Evolutionary conservation across 1,140 invertebrate genomes (phyloP), one percentile per base, ranked within the genome.

Genomic region (Eumaeus atala): DNA sequence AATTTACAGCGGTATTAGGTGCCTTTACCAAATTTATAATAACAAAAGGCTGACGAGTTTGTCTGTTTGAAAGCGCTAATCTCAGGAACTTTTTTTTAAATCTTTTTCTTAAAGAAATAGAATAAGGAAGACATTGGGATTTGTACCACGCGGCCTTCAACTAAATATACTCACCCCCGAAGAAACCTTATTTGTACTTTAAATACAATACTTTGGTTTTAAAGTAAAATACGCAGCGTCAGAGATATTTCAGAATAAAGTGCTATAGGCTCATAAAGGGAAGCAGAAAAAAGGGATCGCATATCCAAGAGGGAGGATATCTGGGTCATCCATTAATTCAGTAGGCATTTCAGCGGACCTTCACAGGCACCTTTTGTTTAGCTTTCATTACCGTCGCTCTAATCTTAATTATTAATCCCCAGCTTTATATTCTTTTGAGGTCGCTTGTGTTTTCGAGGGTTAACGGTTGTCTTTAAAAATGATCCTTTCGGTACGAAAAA

Each of bases 401-500:
- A 59, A 59, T 59, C 58, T 59, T 59, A 59, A 55, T 59, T 58
- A 35, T 47, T 54, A 53, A 58, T 58, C 56, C 56, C 48, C 51
- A 44, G 35, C 28, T 40, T 35, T 48, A 54, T 54, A 47, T 51
- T 58, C 47, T 28, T 58, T 58, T 54, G 36, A 37, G 35, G 34
- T 38, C 42, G 7, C 51, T 53, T 51, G 16, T 47, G 50, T 58
- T 51, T 37, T 54, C 14, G 38, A 47, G 38, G 28, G 40, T 53
- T 34, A 54, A 44, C 42, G 51, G 40, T 53, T 40, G 21, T 17
- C 42, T 54, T 42, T 42, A 44, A 54, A 42, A 34, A 28, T 53
- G 51, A 53, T 28, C 40, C 16, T 17, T 9, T 28, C 21, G 21
- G 21, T 2, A 28, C 12, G 40, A 9, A 44, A 17, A 44, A 40